These are phyloP conservation scores for Mormyrus lacerda DNA, from an alignment of 2,113 vertebrate species.

Conservation along the genomic window DNA sequence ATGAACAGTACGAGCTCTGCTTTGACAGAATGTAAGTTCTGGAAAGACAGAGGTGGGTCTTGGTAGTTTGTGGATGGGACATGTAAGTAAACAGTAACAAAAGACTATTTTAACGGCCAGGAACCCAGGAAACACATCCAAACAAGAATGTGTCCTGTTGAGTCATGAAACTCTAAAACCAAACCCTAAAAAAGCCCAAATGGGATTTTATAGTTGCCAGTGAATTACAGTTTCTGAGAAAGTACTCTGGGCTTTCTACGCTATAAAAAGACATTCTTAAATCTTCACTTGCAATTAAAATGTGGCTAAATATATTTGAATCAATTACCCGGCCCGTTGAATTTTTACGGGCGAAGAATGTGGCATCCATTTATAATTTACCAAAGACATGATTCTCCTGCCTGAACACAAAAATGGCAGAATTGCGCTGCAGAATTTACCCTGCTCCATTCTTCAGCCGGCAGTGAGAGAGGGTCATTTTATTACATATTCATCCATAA, in stretches of 20 bases:
- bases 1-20: not conserved
- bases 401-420: not conserved
- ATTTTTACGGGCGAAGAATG: not conserved
- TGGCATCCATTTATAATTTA: not conserved
- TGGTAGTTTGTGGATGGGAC: not conserved
- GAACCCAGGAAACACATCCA: not conserved
- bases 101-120: not conserved
- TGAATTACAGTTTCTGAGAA: not conserved
- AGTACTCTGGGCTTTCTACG: not conserved
- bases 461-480: not conserved
- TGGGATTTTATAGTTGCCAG: not conserved
- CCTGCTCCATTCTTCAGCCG: too few species aligned
- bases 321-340: not conserved
- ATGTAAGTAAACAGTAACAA: not conserved
- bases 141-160: not conserved
- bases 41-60: not conserved
- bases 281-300: constrained; percentile 6
- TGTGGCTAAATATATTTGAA: constrained; percentile 14
- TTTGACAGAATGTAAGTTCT: not conserved
- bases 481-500: constrained; percentile 6
- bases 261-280: constrained; percentile 1
- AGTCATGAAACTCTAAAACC: not conserved
- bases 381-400: not conserved
- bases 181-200: not conserved
- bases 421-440: not conserved